A percentile compares a stretch with the other conserved stretches of the same genome.
Evolutionary conservation across 2,888 invertebrate species (phyloP).

Genomic region (Rhaphigaster nebulosa): DNA sequence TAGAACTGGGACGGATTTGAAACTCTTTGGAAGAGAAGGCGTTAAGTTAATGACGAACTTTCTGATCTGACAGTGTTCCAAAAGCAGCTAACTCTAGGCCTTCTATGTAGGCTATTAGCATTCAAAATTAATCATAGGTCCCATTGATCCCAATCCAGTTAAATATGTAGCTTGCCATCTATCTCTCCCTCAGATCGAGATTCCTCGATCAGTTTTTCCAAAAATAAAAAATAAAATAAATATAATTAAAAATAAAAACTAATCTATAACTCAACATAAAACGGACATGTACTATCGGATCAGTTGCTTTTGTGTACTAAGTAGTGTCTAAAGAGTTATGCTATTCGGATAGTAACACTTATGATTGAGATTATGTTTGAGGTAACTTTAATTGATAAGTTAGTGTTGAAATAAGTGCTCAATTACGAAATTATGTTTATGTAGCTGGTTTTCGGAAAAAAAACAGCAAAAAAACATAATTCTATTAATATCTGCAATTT

Average conservation of each 20-base stretch:
- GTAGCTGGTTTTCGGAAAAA: too few species aligned
- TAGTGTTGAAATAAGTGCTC: too few species aligned
- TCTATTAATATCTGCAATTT: too few species aligned
- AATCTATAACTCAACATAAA: not conserved
- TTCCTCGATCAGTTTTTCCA: not conserved
- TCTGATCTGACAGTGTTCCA: not conserved
- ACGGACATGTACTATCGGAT: not conserved
- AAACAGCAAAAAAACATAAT: too few species aligned
- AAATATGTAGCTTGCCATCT: constrained; percentile 13
- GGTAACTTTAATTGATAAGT: too few species aligned
- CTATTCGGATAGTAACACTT: too few species aligned
- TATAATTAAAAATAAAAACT: not conserved
- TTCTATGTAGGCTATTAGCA: not conserved
- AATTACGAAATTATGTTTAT: too few species aligned
- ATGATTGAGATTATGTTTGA: too few species aligned
- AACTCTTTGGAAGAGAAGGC: not conserved
- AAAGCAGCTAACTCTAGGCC: not conserved
- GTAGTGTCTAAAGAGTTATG: too few species aligned
- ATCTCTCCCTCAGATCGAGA: not conserved
- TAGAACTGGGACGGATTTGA: not conserved
- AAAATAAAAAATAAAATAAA: too few species aligned
- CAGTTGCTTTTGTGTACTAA: too few species aligned
- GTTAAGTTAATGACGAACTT: not conserved
- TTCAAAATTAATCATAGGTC: constrained; percentile 1
- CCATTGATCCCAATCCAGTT: not conserved